Evolutionary conservation across 2,797 vertebrate species (phyloP).

Genomic region (Danio choprae): DNA sequence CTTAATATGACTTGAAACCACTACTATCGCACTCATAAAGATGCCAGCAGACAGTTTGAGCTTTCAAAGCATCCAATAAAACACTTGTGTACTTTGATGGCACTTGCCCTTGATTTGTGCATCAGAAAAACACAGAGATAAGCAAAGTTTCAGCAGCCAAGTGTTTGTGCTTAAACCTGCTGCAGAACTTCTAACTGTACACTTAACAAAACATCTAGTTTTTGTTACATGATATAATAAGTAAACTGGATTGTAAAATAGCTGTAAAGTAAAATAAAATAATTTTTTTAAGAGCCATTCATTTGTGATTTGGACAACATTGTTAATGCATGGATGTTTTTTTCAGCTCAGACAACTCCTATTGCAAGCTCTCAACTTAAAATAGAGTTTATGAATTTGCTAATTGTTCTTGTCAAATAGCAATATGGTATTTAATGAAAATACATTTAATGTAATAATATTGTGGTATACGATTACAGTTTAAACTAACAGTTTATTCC

Average conservation of each 20-base stretch:
- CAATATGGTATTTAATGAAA: neutral
- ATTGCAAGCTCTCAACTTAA: neutral
- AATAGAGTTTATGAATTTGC: too few species aligned
- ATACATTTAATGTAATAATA: too few species aligned
- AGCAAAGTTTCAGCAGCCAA: neutral
- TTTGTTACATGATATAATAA: too few species aligned
- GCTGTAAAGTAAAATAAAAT: neutral
- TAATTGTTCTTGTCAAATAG: neutral
- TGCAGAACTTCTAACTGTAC: too few species aligned
- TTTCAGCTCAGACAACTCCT: neutral
- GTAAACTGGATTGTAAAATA: too few species aligned
- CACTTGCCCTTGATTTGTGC: constrained; percentile 11
- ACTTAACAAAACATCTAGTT: too few species aligned
- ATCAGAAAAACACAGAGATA: neutral
- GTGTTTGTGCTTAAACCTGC: neutral
- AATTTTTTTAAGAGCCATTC: neutral
- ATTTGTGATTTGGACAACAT: neutral
- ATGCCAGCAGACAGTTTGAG: neutral
- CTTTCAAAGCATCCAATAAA: constrained; percentile 8
- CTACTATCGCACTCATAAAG: neutral
- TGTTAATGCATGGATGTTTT: neutral
- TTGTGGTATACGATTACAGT: too few species aligned
- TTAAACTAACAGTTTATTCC: too few species aligned
- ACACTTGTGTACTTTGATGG: neutral
- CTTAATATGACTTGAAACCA: neutral